Evolutionary conservation across 2,888 invertebrate species (phyloP).

Genomic region (Anodontia alba): DNA sequence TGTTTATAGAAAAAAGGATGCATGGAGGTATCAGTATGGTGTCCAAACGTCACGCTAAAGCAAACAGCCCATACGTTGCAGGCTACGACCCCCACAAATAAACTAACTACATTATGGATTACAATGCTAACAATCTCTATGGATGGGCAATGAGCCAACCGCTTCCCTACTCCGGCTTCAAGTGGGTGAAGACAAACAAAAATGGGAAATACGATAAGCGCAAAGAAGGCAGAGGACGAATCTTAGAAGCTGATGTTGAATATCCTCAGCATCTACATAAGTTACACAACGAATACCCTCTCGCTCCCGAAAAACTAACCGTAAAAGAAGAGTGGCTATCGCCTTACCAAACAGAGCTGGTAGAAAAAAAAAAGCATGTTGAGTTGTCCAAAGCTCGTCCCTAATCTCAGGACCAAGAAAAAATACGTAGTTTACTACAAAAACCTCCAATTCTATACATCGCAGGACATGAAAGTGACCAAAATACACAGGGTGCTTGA

Average conservation of each 20-base stretch:
- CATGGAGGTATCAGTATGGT: constrained; percentile 58
- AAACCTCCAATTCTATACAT: constrained; percentile 77
- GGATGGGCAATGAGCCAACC: constrained; percentile 39
- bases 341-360: constrained; percentile 54
- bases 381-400: constrained; percentile 47
- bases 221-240: constrained; percentile 49
- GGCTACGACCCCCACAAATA: constrained; percentile 29
- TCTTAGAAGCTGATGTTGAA: constrained; percentile 42
- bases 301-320: constrained; percentile 58
- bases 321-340: constrained; percentile 62
- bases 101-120: too few species aligned
- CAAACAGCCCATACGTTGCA: constrained; percentile 66
- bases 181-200: background rate
- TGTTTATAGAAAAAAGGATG: constrained; percentile 61
- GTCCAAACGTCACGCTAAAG: too few species aligned
- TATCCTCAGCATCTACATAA: constrained; percentile 36
- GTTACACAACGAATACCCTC: constrained; percentile 12
- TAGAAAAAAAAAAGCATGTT: constrained; percentile 37
- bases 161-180: too few species aligned
- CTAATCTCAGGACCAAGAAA: constrained; percentile 61
- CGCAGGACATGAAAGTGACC: constrained; percentile 66
- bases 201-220: constrained; percentile 22
- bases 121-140: constrained; percentile 55
- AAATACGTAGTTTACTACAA: constrained; percentile 82
- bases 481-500: constrained; percentile 73